phyloP scores from a whole-genome alignment of 2,797 vertebrate genomes.

The Scarus forsteni region DNA sequence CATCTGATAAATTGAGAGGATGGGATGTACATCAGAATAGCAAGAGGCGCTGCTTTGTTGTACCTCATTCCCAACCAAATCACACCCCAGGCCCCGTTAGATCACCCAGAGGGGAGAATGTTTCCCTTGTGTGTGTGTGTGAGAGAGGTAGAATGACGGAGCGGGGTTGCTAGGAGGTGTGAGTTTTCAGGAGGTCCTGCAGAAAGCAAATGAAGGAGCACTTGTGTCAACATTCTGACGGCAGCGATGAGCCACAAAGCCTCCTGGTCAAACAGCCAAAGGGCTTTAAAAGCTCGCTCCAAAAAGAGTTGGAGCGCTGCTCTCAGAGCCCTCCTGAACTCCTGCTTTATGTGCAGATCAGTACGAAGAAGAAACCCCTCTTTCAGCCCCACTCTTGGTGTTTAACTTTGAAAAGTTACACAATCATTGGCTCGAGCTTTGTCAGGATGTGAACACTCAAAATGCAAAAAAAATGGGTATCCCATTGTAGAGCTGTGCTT shows the following conservation, averaged over 20 bases:
- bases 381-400: not conserved
- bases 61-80: constrained; percentile 71
- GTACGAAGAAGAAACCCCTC: constrained; percentile 16
- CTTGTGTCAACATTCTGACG: constrained; percentile 81
- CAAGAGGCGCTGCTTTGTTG: constrained; percentile 75
- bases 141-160: constrained; percentile 5
- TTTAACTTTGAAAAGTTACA: constrained; percentile 10
- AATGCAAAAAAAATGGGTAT: not conserved
- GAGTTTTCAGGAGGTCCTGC: constrained; percentile 78
- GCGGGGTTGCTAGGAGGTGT: constrained; percentile 73
- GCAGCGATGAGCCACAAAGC: constrained; percentile 68
- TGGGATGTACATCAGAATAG: constrained; percentile 81
- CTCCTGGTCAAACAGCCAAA: constrained; percentile 59
- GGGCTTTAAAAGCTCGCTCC: constrained; percentile 47
- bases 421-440: not conserved
- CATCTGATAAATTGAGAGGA: constrained; percentile 79
- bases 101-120: constrained; percentile 70
- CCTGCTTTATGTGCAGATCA: constrained; percentile 37
- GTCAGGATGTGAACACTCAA: not conserved
- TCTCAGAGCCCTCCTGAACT: constrained; percentile 23
- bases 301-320: constrained; percentile 22
- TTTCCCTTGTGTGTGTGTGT: constrained; percentile 55
- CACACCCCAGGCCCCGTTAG: constrained; percentile 67
- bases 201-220: constrained; percentile 84
- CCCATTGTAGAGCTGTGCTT: too few species aligned